Conservation (phyloP, 92 coral and sea anemone genomes). For the Palythoa grandis region DNA sequence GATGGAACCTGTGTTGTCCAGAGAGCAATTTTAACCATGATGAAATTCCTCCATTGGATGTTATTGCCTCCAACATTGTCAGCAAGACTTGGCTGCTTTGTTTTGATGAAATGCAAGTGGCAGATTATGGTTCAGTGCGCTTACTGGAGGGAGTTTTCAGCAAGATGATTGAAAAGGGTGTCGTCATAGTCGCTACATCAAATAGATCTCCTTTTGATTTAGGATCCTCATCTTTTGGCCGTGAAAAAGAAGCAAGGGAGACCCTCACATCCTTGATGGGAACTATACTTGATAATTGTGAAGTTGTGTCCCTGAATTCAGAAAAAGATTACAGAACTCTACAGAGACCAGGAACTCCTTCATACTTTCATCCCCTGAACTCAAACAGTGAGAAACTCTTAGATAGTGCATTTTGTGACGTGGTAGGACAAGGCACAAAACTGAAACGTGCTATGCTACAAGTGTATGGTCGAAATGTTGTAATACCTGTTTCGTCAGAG, state of each 20-base stretch:
- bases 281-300: slow-evolving; percentile 62
- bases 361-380: slow-evolving; percentile 65
- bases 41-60: slow-evolving; percentile 63
- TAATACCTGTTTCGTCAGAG: slow-evolving; percentile 74
- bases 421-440: slow-evolving; percentile 66
- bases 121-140: slow-evolving; percentile 82
- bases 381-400: slow-evolving; percentile 60
- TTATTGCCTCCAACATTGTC: slow-evolving; percentile 64
- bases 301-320: slow-evolving; percentile 69
- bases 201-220: slow-evolving; percentile 78
- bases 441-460: slow-evolving; percentile 69
- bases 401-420: slow-evolving; percentile 77
- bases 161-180: slow-evolving; percentile 71
- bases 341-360: slow-evolving; percentile 68
- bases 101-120: slow-evolving; percentile 84
- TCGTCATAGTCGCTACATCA: slow-evolving; percentile 78
- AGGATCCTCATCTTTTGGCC: slow-evolving; percentile 81
- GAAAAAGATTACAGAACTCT: slow-evolving; percentile 63
- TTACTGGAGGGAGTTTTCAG: slow-evolving; percentile 77
- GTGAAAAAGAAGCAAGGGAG: slow-evolving; percentile 70
- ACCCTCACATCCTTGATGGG: slow-evolving; percentile 73
- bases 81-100: slow-evolving; percentile 75
- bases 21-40: slow-evolving; percentile 60
- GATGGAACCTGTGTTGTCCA: slow-evolving; percentile 81
- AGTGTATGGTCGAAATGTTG: slow-evolving; percentile 81